Percentiles rank a stretch among this genome's conserved stretches.
Evolutionary conservation across 2,797 vertebrate species (phyloP).

Genomic region (Rhynchotus rufescens): DNA sequence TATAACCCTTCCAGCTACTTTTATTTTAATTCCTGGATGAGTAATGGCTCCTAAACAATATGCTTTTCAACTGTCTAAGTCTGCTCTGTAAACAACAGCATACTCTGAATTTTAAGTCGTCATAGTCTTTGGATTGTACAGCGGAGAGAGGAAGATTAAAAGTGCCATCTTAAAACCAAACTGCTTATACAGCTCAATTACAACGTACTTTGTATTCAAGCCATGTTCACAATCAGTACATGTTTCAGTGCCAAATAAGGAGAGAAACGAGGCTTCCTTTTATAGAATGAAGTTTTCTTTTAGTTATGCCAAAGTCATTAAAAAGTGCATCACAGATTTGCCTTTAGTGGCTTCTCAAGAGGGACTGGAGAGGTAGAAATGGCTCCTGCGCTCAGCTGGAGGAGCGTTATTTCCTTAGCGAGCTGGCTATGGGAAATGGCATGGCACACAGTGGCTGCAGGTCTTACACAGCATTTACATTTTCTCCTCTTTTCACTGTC

Average conservation of each 20-base stretch:
- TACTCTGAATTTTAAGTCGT: conserved; percentile 17
- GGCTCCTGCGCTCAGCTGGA: conserved; percentile 55
- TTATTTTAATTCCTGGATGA: background rate
- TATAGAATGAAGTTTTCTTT: conserved; percentile 11
- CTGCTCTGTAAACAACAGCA: background rate
- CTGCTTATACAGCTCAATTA: conserved; percentile 19
- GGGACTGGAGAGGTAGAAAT: conserved; percentile 32
- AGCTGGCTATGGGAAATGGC: conserved; percentile 15
- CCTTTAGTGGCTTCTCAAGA: conserved; percentile 21
- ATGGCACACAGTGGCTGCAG: conserved; percentile 16
- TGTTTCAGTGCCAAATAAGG: conserved; percentile 51
- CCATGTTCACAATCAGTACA: conserved; percentile 34
- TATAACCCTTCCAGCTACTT: background rate
- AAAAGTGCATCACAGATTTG: conserved; percentile 44
- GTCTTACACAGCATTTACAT: background rate
- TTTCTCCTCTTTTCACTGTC: conserved; percentile 22
- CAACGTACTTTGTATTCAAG: conserved; percentile 25
- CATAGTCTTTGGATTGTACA: background rate
- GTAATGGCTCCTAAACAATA: background rate
- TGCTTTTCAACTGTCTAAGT: background rate
- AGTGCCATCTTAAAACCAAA: background rate
- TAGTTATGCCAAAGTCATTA: conserved; percentile 49
- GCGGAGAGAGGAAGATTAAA: background rate
- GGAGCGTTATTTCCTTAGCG: conserved; percentile 30
- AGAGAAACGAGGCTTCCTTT: conserved; percentile 19